These are phyloP conservation scores for Sapajus apella DNA, from an alignment of 2,113 vertebrate species.

Conservation along the genomic window DNA sequence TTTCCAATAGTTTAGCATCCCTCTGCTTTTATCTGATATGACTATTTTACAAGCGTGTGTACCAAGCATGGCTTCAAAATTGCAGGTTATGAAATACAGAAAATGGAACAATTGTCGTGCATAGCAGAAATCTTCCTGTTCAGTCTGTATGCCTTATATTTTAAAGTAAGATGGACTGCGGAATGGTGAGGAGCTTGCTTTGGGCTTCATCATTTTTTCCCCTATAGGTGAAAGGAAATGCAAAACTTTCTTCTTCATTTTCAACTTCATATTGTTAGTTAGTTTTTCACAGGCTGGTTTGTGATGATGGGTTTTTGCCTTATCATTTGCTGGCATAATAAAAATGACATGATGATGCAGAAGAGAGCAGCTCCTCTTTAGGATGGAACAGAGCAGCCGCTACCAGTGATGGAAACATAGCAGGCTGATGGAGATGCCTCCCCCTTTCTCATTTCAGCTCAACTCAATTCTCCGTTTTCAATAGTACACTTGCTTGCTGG, in stretches of 20 bases:
- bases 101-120: constrained; percentile 79
- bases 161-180: constrained; percentile 71
- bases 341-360: constrained; percentile 68
- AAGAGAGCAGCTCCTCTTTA: constrained; percentile 59
- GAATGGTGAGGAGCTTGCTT: constrained; percentile 75
- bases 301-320: constrained; percentile 77
- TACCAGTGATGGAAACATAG: neutral
- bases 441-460: neutral
- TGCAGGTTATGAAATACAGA: constrained; percentile 76
- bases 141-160: constrained; percentile 55
- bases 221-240: constrained; percentile 73
- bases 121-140: constrained; percentile 79
- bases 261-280: constrained; percentile 78
- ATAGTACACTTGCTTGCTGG: neutral
- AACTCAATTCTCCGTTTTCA: neutral
- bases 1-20: constrained; percentile 70
- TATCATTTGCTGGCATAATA: constrained; percentile 77
- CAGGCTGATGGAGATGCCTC: neutral
- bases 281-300: constrained; percentile 75
- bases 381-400: constrained; percentile 65
- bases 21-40: constrained; percentile 78
- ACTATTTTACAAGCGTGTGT: constrained; percentile 76
- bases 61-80: constrained; percentile 79
- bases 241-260: constrained; percentile 76
- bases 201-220: constrained; percentile 77